phyloP scores from a whole-genome alignment of 2,797 vertebrate genomes.

The Thaleichthys pacificus region DNA sequence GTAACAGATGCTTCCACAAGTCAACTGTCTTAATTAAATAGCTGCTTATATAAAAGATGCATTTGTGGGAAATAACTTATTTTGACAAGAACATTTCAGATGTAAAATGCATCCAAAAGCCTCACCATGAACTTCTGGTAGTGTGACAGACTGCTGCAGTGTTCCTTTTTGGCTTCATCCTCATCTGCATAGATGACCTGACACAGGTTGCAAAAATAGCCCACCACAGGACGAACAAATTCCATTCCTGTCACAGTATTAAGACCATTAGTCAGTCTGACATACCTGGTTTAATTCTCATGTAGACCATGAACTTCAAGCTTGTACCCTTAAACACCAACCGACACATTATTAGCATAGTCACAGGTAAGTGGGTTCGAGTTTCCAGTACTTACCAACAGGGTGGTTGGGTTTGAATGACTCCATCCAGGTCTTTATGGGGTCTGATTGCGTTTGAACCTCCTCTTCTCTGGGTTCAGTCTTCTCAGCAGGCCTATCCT shows the following conservation, averaged over 20 bases:
- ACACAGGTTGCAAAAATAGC: constrained; percentile 74
- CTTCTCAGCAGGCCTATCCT: constrained; percentile 1
- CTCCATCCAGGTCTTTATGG: constrained; percentile 7
- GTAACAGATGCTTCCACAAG: too few relatives aligned
- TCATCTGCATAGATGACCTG: constrained; percentile 70
- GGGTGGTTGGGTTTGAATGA: constrained; percentile 41
- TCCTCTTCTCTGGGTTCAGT: constrained; percentile 1
- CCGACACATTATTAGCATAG: too few relatives aligned
- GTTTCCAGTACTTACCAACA: constrained; percentile 56
- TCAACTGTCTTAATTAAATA: too few relatives aligned
- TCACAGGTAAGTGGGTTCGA: background rate
- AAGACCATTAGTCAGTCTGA: too few relatives aligned
- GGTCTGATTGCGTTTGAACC: background rate
- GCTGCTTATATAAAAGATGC: too few relatives aligned
- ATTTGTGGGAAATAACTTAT: too few relatives aligned
- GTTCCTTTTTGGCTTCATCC: constrained; percentile 70
- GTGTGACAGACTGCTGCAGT: constrained; percentile 72
- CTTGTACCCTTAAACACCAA: too few relatives aligned
- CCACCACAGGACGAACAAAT: constrained; percentile 71
- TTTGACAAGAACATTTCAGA: too few relatives aligned
- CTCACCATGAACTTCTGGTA: constrained; percentile 64
- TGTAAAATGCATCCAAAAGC: too few relatives aligned
- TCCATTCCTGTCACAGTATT: constrained; percentile 57
- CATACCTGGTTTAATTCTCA: too few relatives aligned
- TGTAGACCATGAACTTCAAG: too few relatives aligned